These are phyloP conservation scores for Scortum barcoo DNA, from an alignment of 2,113 vertebrate genomes.

Conservation along the genomic window DNA sequence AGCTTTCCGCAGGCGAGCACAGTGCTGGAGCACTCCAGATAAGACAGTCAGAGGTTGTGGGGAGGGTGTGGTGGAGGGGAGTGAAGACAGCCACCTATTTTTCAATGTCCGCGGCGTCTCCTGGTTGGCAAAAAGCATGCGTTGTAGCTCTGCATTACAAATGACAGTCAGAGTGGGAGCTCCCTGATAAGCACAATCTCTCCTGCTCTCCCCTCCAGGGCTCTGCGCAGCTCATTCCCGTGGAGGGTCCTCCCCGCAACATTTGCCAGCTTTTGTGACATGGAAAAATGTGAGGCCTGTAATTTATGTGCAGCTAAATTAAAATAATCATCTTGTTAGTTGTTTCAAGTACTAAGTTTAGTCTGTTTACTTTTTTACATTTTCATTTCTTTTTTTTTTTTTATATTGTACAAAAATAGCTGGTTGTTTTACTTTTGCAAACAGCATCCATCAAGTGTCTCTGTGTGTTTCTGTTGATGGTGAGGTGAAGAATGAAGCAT, in stretches of 20 bases:
- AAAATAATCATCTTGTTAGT: not conserved
- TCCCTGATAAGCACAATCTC: constrained; percentile 65
- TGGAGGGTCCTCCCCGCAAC: constrained; percentile 6
- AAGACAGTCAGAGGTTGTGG: constrained; percentile 31
- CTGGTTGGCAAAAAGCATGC: constrained; percentile 39
- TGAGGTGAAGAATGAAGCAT: not conserved
- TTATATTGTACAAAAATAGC: not conserved
- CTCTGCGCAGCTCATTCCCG: constrained; percentile 24
- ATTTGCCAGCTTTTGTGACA: not conserved
- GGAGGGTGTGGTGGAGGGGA: not conserved
- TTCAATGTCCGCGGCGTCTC: constrained; percentile 61
- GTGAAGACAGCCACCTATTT: constrained; percentile 60
- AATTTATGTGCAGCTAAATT: not conserved
- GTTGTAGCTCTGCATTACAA: constrained; percentile 58
- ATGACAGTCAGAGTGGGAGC: constrained; percentile 61
- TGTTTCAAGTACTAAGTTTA: not conserved
- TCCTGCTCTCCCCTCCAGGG: constrained; percentile 45
- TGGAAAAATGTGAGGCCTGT: not conserved
- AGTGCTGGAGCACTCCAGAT: constrained; percentile 52
- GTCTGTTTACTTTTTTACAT: not conserved
- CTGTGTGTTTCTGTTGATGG: not conserved
- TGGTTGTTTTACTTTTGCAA: too few relatives aligned
- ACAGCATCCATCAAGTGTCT: not conserved
- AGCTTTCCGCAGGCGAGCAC: constrained; percentile 22
- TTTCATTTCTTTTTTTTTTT: not conserved